A percentile compares a stretch with the other conserved stretches of the same genome.
phyloP scores from a whole-genome alignment of 2,888 invertebrate species.

The Tetheella fluctuosa region DNA sequence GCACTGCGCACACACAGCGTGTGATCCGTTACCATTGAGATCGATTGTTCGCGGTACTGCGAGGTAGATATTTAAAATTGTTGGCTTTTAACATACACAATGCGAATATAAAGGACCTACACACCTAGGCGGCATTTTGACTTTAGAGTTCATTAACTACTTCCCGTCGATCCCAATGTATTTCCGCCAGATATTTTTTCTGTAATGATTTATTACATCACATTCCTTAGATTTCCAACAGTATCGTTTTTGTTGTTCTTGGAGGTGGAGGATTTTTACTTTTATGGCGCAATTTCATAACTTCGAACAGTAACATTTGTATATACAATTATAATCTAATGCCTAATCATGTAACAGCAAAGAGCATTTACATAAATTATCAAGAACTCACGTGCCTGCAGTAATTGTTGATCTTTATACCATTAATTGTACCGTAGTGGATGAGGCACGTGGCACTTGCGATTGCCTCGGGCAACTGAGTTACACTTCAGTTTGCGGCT shows the following conservation, averaged over 20 bases:
- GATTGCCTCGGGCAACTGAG: conserved; percentile 40
- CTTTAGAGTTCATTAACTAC: conserved; percentile 63
- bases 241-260: background rate
- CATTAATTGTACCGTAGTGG: conserved; percentile 28
- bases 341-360: background rate
- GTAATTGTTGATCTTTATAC: conserved; percentile 33
- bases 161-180: conserved; percentile 63
- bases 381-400: conserved; percentile 15
- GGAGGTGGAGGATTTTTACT: background rate
- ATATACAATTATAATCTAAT: background rate
- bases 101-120: conserved; percentile 67
- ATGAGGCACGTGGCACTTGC: conserved; percentile 45
- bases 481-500: conserved; percentile 61
- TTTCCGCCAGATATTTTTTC: conserved; percentile 55
- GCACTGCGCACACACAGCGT: conserved; percentile 78
- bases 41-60: conserved; percentile 75
- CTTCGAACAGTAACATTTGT: background rate
- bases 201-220: conserved; percentile 43
- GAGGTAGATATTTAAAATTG: conserved; percentile 72
- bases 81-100: conserved; percentile 67
- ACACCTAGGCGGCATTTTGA: conserved; percentile 68
- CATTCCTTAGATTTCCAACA: conserved; percentile 1
- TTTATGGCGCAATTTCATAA: background rate
- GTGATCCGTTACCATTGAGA: conserved; percentile 67
- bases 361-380: background rate